A percentile compares a stretch with the other conserved stretches of the same genome.
Conservation (phyloP, 2,113 vertebrate species). For the Romanogobio albipinnatus region DNA sequence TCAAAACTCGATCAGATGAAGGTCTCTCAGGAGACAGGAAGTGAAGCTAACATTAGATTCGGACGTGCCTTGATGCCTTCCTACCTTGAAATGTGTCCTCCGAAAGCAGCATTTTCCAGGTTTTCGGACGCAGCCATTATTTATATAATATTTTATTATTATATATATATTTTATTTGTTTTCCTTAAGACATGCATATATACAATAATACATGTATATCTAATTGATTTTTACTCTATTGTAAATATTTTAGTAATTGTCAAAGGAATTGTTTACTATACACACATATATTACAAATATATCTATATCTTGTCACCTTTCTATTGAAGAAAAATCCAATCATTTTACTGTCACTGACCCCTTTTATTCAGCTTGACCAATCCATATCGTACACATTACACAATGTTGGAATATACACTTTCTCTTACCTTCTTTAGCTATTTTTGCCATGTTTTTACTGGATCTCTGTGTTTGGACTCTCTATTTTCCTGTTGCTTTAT, state of each 20-base stretch:
- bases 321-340: background rate
- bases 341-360: conserved; percentile 26
- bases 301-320: background rate
- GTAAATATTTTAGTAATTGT: too few species aligned
- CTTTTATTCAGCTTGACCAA: conserved; percentile 8
- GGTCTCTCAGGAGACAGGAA: too few species aligned
- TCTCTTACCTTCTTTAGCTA: conserved; percentile 74
- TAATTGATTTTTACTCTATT: too few species aligned
- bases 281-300: too few species aligned
- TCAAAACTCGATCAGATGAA: too few species aligned
- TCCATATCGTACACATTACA: background rate
- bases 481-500: conserved; percentile 13
- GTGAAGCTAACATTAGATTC: too few species aligned
- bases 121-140: background rate
- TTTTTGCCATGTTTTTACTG: conserved; percentile 63
- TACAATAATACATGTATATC: too few species aligned
- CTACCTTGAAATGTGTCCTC: too few species aligned
- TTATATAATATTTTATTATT: background rate
- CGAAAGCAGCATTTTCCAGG: too few species aligned
- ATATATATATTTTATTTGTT: background rate
- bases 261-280: too few species aligned
- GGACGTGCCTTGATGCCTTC: too few species aligned
- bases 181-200: too few species aligned
- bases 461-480: conserved; percentile 1
- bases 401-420: background rate